Evolutionary conservation across 2,888 invertebrate genomes (phyloP).

Genomic region (Theodoxus fluviatilis): DNA sequence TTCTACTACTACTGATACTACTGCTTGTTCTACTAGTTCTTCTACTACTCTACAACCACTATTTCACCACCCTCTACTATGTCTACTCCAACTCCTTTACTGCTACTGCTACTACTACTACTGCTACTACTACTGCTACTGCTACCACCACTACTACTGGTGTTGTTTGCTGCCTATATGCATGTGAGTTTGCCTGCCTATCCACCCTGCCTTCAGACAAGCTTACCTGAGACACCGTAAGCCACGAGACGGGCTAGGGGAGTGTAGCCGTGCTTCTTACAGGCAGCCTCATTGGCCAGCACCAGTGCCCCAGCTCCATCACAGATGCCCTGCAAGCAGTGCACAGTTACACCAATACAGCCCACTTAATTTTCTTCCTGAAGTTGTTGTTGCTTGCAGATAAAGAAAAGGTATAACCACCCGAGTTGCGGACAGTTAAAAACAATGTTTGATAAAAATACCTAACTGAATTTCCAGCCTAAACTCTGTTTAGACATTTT

Average conservation of each 20-base stretch:
- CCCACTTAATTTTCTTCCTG: not conserved
- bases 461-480: not conserved
- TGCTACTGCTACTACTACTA: too few relatives aligned
- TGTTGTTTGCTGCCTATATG: too few relatives aligned
- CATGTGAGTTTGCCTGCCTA: too few relatives aligned
- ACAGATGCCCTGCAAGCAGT: conserved; percentile 93
- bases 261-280: conserved; percentile 79
- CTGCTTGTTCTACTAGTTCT: too few relatives aligned
- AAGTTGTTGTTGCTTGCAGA: not conserved
- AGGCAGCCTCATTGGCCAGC: conserved; percentile 88
- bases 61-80: too few relatives aligned
- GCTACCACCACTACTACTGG: too few relatives aligned
- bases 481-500: not conserved
- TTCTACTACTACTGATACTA: too few relatives aligned
- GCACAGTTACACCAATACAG: conserved; percentile 28
- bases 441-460: not conserved
- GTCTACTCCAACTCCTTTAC: too few relatives aligned
- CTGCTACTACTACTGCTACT: too few relatives aligned
- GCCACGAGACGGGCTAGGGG: conserved; percentile 91
- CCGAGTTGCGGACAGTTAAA: not conserved
- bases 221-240: conserved; percentile 83
- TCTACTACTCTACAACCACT: too few relatives aligned
- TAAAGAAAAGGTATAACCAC: too few relatives aligned
- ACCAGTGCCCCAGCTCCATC: conserved; percentile 96
- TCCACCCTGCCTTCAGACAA: too few relatives aligned